Evolutionary conservation across 2,113 vertebrate genomes (phyloP).

Genomic region (Opisthocomus hoazin): DNA sequence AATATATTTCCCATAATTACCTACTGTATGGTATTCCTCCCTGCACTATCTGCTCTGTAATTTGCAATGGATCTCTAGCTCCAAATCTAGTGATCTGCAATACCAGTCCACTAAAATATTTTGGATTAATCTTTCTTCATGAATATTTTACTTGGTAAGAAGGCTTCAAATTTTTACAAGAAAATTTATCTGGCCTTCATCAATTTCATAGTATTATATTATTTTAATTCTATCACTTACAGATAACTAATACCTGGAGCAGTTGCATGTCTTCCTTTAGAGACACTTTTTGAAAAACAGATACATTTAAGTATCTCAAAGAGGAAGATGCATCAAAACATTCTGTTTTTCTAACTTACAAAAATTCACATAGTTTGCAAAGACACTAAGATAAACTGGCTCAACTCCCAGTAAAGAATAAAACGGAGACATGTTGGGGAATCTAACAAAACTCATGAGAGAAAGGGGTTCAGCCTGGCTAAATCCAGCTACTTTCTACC

Average conservation of each 20-base stretch:
- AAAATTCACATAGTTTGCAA: background rate
- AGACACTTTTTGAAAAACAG: background rate
- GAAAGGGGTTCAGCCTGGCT: background rate
- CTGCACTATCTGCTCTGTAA: background rate
- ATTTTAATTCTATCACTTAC: background rate
- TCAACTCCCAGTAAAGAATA: background rate
- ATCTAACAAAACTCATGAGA: background rate
- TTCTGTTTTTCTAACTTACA: background rate
- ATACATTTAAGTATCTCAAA: background rate
- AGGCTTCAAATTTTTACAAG: background rate
- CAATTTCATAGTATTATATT: background rate
- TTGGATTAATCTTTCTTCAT: background rate
- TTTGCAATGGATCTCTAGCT: background rate
- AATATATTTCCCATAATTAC: constrained; percentile 28
- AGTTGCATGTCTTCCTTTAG: background rate
- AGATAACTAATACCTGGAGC: background rate
- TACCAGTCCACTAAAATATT: background rate
- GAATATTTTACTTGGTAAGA: background rate
- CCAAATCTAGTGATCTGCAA: background rate
- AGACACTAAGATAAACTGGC: background rate
- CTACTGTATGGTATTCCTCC: background rate
- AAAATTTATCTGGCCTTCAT: background rate
- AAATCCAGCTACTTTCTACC: background rate
- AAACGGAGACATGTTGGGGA: background rate
- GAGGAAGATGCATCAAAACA: background rate